Base-by-base conservation (phyloP, 2,113 vertebrate species). In the Xiphorhynchus elegans region DNA sequence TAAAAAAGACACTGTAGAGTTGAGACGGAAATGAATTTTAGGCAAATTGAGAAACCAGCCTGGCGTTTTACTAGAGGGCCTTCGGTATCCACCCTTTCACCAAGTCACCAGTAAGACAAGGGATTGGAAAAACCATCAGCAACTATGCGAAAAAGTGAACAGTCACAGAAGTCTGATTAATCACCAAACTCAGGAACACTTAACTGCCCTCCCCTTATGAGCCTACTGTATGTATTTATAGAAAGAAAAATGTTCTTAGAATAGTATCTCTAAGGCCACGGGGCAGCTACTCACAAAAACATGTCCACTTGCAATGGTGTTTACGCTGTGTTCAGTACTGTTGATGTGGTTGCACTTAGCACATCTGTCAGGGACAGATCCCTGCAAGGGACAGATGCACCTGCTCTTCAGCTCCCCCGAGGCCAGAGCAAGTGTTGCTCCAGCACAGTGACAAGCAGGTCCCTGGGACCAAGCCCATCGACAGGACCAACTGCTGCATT, bases 291-390 rank as follows among this genome's bases (percentile, higher is more conserved):
- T 21, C 52, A 3, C 7, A 39, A 53, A 59, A 87, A 66, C 4
- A 3, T 29, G 10, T 21, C 42, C 46, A n/a, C 13, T 1, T 46
- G 47, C 25, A 40, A 5, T 5, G 21, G 25, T 35, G 39, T 20
- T 82, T 17, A 42, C 0, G 0, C 52, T 20, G 35, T 0, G 3
- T 19, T 50, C 37, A n/a, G 25, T 15, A 10, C 50, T 18, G 31
- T 10, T 25, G 6, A 0, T 2, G 26, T 44, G n/a, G 35, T 0
- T 53, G 52, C n/a, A 35, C 15, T 1, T 2, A 25, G 14, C 0
- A 0, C 6, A 20, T 33, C 68, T 66, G 40, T 53, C 73, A n/a
- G 1, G 0, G 1, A 6, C 55, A 80, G 73, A 68, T 29, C 42
- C 24, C n/a, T 42, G 4, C 2, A 37, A 39, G 37, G 28, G 56